Evolutionary conservation across 2,797 vertebrate genomes (phyloP).

Genomic region (Alfaro cultratus): DNA sequence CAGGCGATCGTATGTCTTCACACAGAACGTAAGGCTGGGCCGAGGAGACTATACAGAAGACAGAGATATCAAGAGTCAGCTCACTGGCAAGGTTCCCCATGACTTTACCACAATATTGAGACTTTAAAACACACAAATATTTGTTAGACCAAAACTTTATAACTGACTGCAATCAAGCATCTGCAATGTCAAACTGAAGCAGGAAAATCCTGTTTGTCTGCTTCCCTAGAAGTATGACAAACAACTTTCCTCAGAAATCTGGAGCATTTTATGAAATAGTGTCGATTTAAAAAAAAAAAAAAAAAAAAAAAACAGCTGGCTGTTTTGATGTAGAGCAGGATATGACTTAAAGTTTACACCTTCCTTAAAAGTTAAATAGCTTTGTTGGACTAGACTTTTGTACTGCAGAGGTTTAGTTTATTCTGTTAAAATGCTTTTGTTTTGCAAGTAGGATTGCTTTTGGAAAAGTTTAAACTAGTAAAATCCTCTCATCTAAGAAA

Average conservation of each 20-base stretch:
- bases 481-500: neutral
- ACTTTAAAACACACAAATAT: neutral
- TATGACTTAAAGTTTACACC: neutral
- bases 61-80: neutral
- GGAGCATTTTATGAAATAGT: neutral
- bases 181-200: neutral
- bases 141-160: neutral
- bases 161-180: neutral
- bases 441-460: neutral
- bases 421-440: neutral
- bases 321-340: neutral
- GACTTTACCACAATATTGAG: neutral
- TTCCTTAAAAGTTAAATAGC: neutral
- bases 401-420: neutral
- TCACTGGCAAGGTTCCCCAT: neutral
- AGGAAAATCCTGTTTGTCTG: neutral
- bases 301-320: neutral
- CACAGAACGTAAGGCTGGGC: conserved; percentile 89
- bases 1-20: conserved; percentile 93
- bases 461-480: conserved; percentile 6
- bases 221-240: conserved; percentile 7
- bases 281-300: neutral
- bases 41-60: conserved; percentile 83
- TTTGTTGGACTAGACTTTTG: neutral
- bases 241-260: neutral